phyloP scores from a whole-genome alignment of 2,888 invertebrate species.

The Lutraria lutraria region DNA sequence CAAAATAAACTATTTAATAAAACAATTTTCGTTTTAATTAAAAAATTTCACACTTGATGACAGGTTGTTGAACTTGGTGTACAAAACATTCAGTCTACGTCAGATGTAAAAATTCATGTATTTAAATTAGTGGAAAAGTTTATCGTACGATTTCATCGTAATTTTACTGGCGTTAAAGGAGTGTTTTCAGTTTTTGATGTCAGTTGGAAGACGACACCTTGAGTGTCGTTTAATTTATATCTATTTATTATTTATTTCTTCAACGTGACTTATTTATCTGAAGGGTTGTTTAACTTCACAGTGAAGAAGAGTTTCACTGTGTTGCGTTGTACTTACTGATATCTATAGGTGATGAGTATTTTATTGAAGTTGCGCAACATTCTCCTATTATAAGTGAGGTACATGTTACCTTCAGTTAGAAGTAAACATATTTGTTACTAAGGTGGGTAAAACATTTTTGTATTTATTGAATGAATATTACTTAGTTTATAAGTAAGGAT shows the following conservation, averaged over 20 bases:
- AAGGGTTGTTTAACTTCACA: not conserved
- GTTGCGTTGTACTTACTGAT: not conserved
- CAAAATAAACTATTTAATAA: no score
- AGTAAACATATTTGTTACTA: not conserved
- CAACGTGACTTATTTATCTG: not conserved
- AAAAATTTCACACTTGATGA: no score
- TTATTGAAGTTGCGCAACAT: no score
- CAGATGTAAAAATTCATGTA: not conserved
- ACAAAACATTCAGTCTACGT: not conserved
- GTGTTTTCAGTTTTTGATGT: not conserved
- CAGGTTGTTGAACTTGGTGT: not conserved
- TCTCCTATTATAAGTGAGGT: no score
- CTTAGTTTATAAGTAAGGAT: no score
- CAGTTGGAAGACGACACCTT: not conserved
- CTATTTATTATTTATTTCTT: not conserved
- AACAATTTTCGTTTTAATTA: no score
- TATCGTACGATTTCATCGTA: not conserved
- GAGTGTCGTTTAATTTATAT: not conserved
- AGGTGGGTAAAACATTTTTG: not conserved
- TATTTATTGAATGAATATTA: not conserved
- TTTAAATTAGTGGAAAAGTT: not conserved
- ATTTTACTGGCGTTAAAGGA: not conserved
- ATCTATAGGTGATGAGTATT: not conserved
- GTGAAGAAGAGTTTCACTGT: not conserved
- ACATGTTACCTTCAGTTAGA: not conserved